Evolutionary conservation across 2,113 vertebrate species (phyloP).

Genomic region (Labeo catla): DNA sequence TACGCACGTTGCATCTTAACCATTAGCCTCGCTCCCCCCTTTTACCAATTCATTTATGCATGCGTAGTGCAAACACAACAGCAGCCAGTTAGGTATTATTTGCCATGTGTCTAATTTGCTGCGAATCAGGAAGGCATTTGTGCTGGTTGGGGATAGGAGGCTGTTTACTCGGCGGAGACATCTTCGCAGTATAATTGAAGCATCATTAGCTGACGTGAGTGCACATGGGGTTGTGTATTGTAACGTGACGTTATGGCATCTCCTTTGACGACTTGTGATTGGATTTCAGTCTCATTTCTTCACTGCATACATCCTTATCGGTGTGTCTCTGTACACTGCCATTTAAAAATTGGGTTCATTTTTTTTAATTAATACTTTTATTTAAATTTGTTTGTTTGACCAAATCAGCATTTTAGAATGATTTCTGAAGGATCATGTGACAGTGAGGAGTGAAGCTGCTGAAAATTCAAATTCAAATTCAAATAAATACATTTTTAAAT

Average conservation of each 20-base stretch:
- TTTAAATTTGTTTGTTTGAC: background rate
- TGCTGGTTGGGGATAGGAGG: slow-evolving; percentile 52
- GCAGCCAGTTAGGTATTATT: slow-evolving; percentile 57
- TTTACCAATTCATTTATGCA: slow-evolving; percentile 55
- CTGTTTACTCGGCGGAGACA: slow-evolving; percentile 51
- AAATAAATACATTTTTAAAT: no score
- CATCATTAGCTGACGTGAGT: slow-evolving; percentile 50
- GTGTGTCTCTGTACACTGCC: background rate
- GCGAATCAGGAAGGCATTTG: slow-evolving; percentile 56
- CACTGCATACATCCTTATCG: background rate
- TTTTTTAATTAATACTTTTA: background rate
- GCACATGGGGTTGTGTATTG: slow-evolving; percentile 20
- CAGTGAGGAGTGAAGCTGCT: no score
- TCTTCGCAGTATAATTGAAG: slow-evolving; percentile 58
- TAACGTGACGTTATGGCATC: background rate
- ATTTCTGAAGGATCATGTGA: no score
- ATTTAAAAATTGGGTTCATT: background rate
- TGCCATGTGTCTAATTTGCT: slow-evolving; percentile 61
- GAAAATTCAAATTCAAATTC: no score
- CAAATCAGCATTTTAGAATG: no score
- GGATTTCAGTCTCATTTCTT: background rate
- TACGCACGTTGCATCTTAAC: slow-evolving; percentile 55
- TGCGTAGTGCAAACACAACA: slow-evolving; percentile 55
- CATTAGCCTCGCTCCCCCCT: slow-evolving; percentile 51
- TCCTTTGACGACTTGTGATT: background rate